Evolutionary conservation across 2,797 vertebrate species (phyloP), one percentile per base, ranked within the genome.

Genomic region (Tarsius wallacei): DNA sequence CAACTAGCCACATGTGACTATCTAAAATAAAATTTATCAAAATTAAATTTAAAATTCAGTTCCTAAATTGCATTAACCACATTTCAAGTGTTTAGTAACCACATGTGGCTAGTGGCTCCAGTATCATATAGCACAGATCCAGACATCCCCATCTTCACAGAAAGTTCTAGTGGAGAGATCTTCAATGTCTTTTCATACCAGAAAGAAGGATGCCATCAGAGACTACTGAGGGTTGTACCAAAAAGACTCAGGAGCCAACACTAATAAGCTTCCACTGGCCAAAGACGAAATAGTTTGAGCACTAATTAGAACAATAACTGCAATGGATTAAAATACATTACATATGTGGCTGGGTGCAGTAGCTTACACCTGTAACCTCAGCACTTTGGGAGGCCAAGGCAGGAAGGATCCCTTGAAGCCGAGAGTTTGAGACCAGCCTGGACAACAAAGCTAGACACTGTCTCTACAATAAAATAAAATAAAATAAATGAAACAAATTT

Each of bases 21-120:
- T 59, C 95, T 87, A 81, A 97, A 94, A 57, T 63, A 66, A 90
- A 95, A 73, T 53, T 36, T 64, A 66, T 91, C 36, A 91, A 74
- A 80, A 47, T 93, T 33, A 33, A 55, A 74, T 53, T 84, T 88
- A 81, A 85, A 77, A 81, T 73, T 85, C 28, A n/a, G 15, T 70
- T 87, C 31, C 14, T 66, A 59, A 59, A 31, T 59, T 91, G 57
- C 15, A 22, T 83, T 73, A 84, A 24, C 26, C 9, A 81, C 10
- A 31, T 66, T 86, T 84, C 51, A 74, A 53, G 33, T 87, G 47
- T n/a, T 70, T 86, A 81, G 77, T 64, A 80, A 77, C 13, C 49
- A 73, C 36, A 42, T 82, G 12, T 57, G 42, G n/a, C 49, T 88
- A 47, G 26, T 77, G 51, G 86, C 63, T 73, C 21, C 16, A 59